Evolutionary conservation across 1,140 invertebrate genomes (phyloP).

Genomic region (Drosophila murphyi): DNA sequence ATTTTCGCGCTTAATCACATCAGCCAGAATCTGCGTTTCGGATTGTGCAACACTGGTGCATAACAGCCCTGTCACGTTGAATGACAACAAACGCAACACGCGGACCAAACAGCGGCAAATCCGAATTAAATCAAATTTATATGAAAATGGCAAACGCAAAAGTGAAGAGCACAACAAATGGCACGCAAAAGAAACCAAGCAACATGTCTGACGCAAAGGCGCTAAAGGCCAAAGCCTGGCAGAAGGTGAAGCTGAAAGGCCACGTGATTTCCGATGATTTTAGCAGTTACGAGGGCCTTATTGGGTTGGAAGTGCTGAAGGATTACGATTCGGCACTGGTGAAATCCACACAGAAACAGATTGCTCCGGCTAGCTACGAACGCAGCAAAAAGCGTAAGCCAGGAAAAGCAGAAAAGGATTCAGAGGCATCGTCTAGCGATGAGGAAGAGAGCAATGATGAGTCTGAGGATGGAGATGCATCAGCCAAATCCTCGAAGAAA

Average conservation of each 20-base stretch:
- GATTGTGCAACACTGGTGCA: slow-evolving; percentile 3
- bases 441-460: slow-evolving; percentile 56
- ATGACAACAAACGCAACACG: slow-evolving; percentile 62
- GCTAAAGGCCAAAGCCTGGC: slow-evolving; percentile 60
- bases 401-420: slow-evolving; percentile 15
- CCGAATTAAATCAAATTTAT: slow-evolving; percentile 9
- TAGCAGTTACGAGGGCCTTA: slow-evolving; percentile 74
- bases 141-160: slow-evolving; percentile 26
- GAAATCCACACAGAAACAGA: slow-evolving; percentile 48
- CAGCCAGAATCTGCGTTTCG: background rate
- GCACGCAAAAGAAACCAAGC: slow-evolving; percentile 24
- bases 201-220: background rate
- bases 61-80: slow-evolving; percentile 29
- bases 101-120: slow-evolving; percentile 32
- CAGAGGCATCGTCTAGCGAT: slow-evolving; percentile 30
- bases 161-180: slow-evolving; percentile 22
- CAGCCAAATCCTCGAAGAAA: slow-evolving; percentile 45
- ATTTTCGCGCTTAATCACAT: background rate
- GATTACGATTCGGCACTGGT: slow-evolving; percentile 72
- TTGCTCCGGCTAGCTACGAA: background rate
- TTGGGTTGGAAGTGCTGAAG: slow-evolving; percentile 81
- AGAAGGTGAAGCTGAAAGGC: slow-evolving; percentile 82
- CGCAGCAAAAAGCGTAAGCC: slow-evolving; percentile 13
- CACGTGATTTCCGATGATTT: slow-evolving; percentile 79
- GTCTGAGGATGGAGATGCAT: slow-evolving; percentile 16